phyloP scores from a whole-genome alignment of 2,113 vertebrate genomes.

The Gymnorhina tibicen region DNA sequence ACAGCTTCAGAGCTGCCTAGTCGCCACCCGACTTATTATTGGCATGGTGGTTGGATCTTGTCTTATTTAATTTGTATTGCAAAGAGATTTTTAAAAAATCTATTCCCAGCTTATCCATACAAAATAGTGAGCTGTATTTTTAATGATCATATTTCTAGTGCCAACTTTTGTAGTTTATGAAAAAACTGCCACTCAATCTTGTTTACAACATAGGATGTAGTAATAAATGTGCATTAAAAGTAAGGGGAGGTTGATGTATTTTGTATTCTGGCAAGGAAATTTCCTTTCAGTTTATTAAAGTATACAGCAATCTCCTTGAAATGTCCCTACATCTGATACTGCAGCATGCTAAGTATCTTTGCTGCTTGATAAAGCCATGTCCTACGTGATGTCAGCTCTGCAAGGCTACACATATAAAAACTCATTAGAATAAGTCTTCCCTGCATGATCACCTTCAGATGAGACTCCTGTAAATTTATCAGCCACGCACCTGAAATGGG shows the following conservation, averaged over 20 bases:
- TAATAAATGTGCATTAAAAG: not conserved
- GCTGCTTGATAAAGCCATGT: not conserved
- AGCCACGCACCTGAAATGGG: rapidly evolving
- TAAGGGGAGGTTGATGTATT: not conserved
- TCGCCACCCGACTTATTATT: not conserved
- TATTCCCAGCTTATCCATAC: not conserved
- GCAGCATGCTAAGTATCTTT: not conserved
- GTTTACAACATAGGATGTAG: not conserved
- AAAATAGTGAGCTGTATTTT: not conserved
- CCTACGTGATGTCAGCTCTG: not conserved
- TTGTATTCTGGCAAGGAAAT: not conserved
- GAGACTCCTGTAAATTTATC: not conserved
- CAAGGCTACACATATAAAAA: not conserved
- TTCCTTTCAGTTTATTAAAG: not conserved
- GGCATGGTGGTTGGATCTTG: not conserved
- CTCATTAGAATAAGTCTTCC: constrained; percentile 8
- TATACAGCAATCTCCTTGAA: constrained; percentile 7
- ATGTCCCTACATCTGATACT: not conserved
- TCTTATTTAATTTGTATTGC: not conserved
- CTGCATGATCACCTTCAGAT: constrained; percentile 7
- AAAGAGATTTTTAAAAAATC: not conserved
- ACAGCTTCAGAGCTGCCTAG: not conserved
- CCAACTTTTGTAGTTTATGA: not conserved
- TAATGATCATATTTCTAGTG: not conserved
- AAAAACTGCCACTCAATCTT: not conserved